Evolutionary conservation across 2,113 vertebrate species (phyloP), one percentile per base, ranked within the genome.

Genomic region (Triplophysa tibetana): DNA sequence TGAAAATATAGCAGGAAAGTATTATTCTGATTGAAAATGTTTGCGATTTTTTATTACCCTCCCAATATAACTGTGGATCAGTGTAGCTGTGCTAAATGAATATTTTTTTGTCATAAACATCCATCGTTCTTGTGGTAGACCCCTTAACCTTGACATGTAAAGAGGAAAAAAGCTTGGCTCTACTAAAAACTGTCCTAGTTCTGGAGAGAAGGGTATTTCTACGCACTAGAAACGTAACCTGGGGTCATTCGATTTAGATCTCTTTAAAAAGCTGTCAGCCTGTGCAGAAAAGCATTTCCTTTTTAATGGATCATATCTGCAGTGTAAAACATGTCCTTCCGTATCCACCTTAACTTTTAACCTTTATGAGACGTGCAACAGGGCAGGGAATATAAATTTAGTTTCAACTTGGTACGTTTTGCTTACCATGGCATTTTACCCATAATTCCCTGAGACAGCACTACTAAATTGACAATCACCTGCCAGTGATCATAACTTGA

Each of bases 1-100:
- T 82, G 84, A 84, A 38, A 82, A 54, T 86, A 60, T 81, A 82
- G 82, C 83, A 70, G 68, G 63, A 82, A 80, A 70, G 66, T 16
- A 80, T 72, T 33, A 41, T 24, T 67, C n/a, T 76, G 52, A 76
- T 62, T 75, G 52, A 61, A 70, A 70, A 65, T 69, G n/a, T n/a
- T n/a, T n/a, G n/a, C n/a, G 45, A 70, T 70, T 48, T 56, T 77
- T 82, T 56, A 77, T 17, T 14, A 56, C 41, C 61, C 58, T 61
- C 12, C 5, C 33, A 70, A 75, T 75, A 75, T 81, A 70, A 48
- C 8, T 54, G 26, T 61, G 60, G 56, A 75, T 64, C 54, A 70
- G 65, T 63, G 68, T 9, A 19, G 41, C 45, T 13, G 29, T 17
- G 14, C 66, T 69, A 23, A 48, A 43, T n/a, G 8, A 52, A 65